These are phyloP conservation scores for Ichneumoninae sp. DNA, from an alignment of 2,888 invertebrate genomes.

Conservation along the genomic window DNA sequence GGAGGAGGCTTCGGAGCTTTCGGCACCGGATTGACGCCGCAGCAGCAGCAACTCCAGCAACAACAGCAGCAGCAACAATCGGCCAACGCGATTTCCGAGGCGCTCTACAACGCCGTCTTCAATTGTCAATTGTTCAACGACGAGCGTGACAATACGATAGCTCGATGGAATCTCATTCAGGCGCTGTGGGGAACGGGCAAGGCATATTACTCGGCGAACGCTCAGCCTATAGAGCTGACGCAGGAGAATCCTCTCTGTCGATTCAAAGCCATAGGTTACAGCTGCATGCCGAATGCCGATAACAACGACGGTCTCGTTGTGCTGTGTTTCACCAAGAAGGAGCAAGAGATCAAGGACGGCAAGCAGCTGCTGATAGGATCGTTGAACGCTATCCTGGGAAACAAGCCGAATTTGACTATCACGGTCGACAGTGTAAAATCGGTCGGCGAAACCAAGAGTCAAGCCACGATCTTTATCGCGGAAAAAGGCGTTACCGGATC, in stretches of 20 bases:
- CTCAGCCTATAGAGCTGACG: slow-evolving; percentile 92
- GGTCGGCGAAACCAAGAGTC: slow-evolving; percentile 91
- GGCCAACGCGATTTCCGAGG: slow-evolving; percentile 88
- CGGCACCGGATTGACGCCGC: slow-evolving; percentile 75
- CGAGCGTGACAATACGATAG: slow-evolving; percentile 96
- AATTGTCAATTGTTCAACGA: slow-evolving; percentile 96
- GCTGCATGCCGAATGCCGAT: slow-evolving; percentile 92
- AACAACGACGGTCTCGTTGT: slow-evolving; percentile 97
- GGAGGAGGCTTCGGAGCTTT: slow-evolving; percentile 76
- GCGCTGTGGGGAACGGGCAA: slow-evolving; percentile 95
- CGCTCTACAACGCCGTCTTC: slow-evolving; percentile 90
- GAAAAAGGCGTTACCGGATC: slow-evolving; percentile 89
- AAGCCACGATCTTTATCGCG: slow-evolving; percentile 89
- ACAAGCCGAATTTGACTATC: slow-evolving; percentile 93
- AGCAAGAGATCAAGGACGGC: slow-evolving; percentile 89
- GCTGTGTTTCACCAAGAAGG: slow-evolving; percentile 92
- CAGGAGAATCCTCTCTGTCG: slow-evolving; percentile 96
- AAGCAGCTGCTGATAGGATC: slow-evolving; percentile 86
- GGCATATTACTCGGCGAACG: slow-evolving; percentile 91
- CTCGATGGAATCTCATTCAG: slow-evolving; percentile 97
- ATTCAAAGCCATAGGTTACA: slow-evolving; percentile 98
- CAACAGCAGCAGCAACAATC: slow-evolving; percentile 86
- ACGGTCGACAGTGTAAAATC: slow-evolving; percentile 92
- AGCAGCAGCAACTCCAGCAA: slow-evolving; percentile 83
- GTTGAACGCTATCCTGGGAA: slow-evolving; percentile 90